These are phyloP conservation scores for Leptopilina boulardi DNA, from an alignment of 1,140 invertebrate species.

Conservation along the genomic window DNA sequence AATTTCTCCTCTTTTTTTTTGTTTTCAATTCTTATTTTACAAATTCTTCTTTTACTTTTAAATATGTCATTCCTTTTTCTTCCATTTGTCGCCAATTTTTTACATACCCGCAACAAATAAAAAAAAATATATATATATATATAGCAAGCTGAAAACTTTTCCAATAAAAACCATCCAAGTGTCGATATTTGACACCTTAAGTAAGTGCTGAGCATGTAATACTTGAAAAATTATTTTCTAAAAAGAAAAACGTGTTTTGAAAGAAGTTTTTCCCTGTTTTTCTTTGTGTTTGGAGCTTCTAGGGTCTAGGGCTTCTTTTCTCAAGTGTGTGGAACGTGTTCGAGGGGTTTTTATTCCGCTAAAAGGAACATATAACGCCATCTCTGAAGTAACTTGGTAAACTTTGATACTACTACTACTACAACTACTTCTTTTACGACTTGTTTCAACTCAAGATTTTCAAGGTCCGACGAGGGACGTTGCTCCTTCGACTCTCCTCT, in stretches of 20 bases:
- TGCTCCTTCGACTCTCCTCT: neutral
- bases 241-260: conserved; percentile 6
- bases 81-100: too few relatives aligned
- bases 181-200: conserved; percentile 13
- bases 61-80: too few relatives aligned
- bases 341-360: conserved; percentile 4
- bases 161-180: neutral
- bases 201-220: neutral
- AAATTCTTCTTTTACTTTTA: too few relatives aligned
- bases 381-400: conserved; percentile 47
- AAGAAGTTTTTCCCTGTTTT: neutral
- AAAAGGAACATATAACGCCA: conserved; percentile 50
- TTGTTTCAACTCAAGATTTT: conserved; percentile 42
- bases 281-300: conserved; percentile 41
- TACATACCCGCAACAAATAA: neutral
- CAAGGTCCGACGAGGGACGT: conserved; percentile 46
- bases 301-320: conserved; percentile 22
- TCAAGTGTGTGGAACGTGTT: neutral
- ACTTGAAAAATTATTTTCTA: conserved; percentile 17
- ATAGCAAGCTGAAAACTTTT: neutral
- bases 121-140: neutral
- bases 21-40: too few relatives aligned
- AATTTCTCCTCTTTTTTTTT: too few relatives aligned
- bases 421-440: too few relatives aligned
- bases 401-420: conserved; percentile 38